Conservation (phyloP, 2,113 vertebrate genomes). For the Phyllostomus discolor region DNA sequence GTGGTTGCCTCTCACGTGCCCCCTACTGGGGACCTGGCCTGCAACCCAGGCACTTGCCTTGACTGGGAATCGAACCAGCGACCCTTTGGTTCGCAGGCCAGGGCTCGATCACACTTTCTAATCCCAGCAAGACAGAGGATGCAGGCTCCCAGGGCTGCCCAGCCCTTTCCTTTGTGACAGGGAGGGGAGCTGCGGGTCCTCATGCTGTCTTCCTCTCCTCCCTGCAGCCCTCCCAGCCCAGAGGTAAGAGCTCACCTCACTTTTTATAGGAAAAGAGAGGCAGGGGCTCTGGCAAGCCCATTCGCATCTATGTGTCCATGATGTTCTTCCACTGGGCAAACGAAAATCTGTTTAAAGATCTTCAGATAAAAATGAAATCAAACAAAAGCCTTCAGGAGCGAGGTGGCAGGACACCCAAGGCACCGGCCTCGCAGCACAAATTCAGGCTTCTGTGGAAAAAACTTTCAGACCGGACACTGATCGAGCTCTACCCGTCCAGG, state of each 20-base stretch:
- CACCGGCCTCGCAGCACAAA: background rate
- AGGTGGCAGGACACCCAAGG: background rate
- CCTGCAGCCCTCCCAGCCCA: background rate
- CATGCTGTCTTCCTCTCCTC: background rate
- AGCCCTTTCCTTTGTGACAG: background rate
- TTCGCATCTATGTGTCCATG: background rate
- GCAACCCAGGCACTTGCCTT: too few relatives aligned
- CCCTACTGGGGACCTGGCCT: too few relatives aligned
- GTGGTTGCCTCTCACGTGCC: too few relatives aligned
- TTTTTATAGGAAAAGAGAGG: background rate
- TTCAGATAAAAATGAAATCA: background rate
- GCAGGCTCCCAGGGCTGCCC: background rate
- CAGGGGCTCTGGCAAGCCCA: background rate
- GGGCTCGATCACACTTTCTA: background rate
- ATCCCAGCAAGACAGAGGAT: background rate
- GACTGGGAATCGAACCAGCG: too few relatives aligned
- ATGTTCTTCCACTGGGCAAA: slow-evolving; percentile 15
- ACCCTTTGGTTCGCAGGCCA: too few relatives aligned
- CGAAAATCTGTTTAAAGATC: background rate
- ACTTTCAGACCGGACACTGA: background rate
- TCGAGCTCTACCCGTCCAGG: background rate
- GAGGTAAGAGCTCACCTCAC: background rate
- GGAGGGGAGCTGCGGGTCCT: background rate
- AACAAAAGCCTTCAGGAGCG: background rate
- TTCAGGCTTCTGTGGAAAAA: background rate